Base-by-base conservation (phyloP, 1,140 invertebrate genomes). In the Antheraea mylitta region DNA sequence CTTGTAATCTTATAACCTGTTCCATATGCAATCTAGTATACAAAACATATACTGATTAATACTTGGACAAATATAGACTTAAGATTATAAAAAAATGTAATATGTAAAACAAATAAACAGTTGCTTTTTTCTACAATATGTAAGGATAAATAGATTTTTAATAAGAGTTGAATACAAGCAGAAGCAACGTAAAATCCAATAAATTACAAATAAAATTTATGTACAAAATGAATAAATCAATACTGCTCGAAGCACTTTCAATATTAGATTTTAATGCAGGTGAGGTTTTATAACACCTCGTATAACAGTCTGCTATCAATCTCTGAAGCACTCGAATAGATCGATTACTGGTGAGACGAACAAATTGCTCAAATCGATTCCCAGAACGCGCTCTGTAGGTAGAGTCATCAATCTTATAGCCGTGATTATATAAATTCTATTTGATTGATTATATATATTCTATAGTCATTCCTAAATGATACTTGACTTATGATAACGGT, bases 311-410 rank as follows among this genome's bases (percentile, higher is more conserved):
- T 22, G 22, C n/a, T 18, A 65, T 65, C n/a, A 65, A 65, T 65
- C 64, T 65, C 16, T 45, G n/a, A n/a, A 65, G 37, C 64, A 53
- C 45, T 65, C 45, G 2, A 65, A 65, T 53, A 48, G 38, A 65
- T 19, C 38, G 42, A 65, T 65, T 63, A 63, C 61, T n/a, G 37
- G 61, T n/a, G 61, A 63, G 61, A 65, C 64, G 59, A 62, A 66
- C 19, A 66, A 66, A 66, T 66, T 66, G 65, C 65, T 37, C 65
- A 58, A 37, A 66, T 66, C 37, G 42, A 66, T 66, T n/a, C 48
- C 19, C 48, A 66, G 11, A 58, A 58, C 37, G 67, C 19, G 37
- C 11, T 42, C 45, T n/a, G 11, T 13, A 16, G 62, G 53, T 65
- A 45, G 38, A 65, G n/a, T 18, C 64, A 65, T 65, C 64, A 45